Conservation (phyloP, 2,113 vertebrate species). For the Sterna hirundo region DNA sequence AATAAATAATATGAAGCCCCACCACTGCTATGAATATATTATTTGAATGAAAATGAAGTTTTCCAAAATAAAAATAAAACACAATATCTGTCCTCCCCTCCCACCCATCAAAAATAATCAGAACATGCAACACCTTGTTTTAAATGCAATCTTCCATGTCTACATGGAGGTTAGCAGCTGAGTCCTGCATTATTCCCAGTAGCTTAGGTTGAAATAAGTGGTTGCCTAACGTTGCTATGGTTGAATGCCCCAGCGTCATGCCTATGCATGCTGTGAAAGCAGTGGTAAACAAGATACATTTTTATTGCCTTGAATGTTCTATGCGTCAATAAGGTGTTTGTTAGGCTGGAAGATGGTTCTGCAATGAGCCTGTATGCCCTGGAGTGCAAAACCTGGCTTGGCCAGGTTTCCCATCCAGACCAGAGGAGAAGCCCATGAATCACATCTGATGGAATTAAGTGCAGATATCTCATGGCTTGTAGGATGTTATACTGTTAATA, state of each 20-base stretch:
- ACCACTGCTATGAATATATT: background rate
- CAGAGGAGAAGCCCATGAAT: slow-evolving; percentile 1
- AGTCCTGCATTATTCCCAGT: slow-evolving; percentile 41
- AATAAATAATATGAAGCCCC: background rate
- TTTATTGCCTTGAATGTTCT: slow-evolving; percentile 61
- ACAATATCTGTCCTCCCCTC: background rate
- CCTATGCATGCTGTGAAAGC: slow-evolving; percentile 50
- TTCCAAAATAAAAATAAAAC: background rate
- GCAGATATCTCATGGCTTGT: background rate
- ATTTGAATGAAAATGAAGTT: background rate
- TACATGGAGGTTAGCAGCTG: background rate
- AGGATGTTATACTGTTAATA: slow-evolving; percentile 28
- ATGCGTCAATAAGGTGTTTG: slow-evolving; percentile 49
- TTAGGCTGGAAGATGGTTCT: slow-evolving; percentile 32
- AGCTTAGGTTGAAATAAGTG: slow-evolving; percentile 39
- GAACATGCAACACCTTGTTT: background rate
- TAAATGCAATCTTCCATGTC: background rate
- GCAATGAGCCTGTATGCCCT: background rate
- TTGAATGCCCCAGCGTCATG: slow-evolving; percentile 32
- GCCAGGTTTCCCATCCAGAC: background rate
- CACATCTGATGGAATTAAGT: slow-evolving; percentile 22
- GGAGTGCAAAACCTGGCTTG: background rate
- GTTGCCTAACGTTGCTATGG: slow-evolving; percentile 24
- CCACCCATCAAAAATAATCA: background rate
- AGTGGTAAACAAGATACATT: slow-evolving; percentile 66